Conservation (phyloP, 2,797 vertebrate species). For the Apogon hyalosoma region DNA sequence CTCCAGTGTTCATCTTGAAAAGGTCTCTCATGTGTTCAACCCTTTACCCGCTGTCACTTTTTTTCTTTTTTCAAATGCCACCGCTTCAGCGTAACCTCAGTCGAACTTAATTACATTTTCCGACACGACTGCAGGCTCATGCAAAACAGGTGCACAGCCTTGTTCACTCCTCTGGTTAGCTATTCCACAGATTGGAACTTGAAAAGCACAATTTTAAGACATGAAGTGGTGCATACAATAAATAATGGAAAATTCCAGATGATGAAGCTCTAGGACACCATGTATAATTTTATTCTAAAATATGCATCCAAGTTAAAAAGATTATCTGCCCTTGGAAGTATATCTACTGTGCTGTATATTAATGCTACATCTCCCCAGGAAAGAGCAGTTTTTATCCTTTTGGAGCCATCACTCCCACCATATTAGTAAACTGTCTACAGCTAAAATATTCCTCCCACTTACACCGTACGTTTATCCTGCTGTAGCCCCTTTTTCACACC, state of each 20-base stretch:
- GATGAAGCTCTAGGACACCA: not conserved
- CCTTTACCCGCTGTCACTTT: not conserved
- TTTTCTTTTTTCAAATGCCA: not conserved
- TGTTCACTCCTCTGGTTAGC: no score
- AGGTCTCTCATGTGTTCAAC: not conserved
- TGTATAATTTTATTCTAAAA: constrained; percentile 35
- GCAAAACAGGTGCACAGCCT: no score
- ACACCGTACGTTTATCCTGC: constrained; percentile 10
- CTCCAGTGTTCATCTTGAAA: not conserved
- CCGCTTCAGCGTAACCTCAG: not conserved
- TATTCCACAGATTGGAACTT: no score
- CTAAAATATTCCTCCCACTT: constrained; percentile 45
- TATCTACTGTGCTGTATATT: constrained; percentile 29
- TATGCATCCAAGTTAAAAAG: constrained; percentile 20
- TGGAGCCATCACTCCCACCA: not conserved
- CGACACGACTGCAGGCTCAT: no score
- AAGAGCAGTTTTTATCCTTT: constrained; percentile 7
- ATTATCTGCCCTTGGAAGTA: constrained; percentile 16
- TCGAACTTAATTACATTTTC: no score
- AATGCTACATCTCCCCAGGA: constrained; percentile 3
- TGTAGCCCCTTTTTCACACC: not conserved
- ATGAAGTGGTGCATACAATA: no score
- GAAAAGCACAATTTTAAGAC: no score
- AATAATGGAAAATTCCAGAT: no score
- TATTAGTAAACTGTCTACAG: constrained; percentile 26